A percentile compares a stretch with the other conserved stretches of the same genome.
These are phyloP conservation scores for Nyleta sp. DNA, from an alignment of 2,888 invertebrate genomes.

Conservation along the genomic window DNA sequence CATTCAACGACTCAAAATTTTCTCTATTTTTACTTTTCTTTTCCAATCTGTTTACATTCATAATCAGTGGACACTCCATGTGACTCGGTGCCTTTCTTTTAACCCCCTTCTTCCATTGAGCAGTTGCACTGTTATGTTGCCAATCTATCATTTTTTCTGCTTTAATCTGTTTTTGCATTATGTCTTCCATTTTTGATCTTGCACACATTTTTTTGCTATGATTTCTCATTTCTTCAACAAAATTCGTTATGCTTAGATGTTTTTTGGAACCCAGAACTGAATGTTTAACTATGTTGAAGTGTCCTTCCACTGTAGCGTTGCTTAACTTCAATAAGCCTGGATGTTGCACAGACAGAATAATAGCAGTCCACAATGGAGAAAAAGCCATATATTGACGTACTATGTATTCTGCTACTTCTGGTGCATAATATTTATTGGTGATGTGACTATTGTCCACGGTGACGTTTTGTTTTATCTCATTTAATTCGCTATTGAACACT, in stretches of 20 bases:
- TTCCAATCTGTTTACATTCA: background rate
- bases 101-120: constrained; percentile 2
- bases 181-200: background rate
- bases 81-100: constrained; percentile 6
- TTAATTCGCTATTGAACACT: background rate
- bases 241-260: background rate
- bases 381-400: background rate
- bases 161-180: background rate
- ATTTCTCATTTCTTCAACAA: background rate
- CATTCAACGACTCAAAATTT: too few species aligned
- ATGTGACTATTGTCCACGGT: too few species aligned
- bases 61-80: background rate
- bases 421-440: background rate
- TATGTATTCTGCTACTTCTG: background rate
- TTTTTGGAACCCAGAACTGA: background rate
- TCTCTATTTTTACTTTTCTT: background rate
- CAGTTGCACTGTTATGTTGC: constrained; percentile 2
- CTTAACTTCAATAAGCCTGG: background rate
- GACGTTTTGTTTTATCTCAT: too few species aligned
- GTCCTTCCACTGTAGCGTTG: constrained; percentile 8
- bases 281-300: background rate
- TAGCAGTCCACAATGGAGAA: background rate
- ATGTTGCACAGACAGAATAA: background rate
- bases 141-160: background rate
- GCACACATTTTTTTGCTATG: background rate